A percentile compares a stretch with the other conserved stretches of the same genome.
Evolutionary conservation across 2,888 invertebrate genomes (phyloP).

Genomic region (Lysandra coridon): DNA sequence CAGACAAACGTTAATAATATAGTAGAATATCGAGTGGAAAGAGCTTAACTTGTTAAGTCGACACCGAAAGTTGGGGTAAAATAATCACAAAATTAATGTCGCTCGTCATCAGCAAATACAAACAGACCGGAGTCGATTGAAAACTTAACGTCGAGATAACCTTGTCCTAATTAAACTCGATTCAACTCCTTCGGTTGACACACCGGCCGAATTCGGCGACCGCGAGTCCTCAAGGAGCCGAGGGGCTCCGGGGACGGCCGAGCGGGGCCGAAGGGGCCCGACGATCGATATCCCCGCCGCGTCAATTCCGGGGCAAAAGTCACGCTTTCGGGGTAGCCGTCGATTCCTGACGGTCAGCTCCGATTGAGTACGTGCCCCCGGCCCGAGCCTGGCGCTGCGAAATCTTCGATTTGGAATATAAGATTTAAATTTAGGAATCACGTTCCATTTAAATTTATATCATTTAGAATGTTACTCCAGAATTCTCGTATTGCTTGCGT

Average conservation of each 20-base stretch:
- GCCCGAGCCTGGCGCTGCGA: conserved; percentile 34
- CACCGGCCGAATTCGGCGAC: conserved; percentile 66
- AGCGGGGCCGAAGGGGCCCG: conserved; percentile 65
- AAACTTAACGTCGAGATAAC: conserved; percentile 60
- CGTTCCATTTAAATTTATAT: conserved; percentile 30
- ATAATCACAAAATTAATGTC: conserved; percentile 21
- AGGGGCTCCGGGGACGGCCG: conserved; percentile 66
- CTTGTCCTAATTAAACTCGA: conserved; percentile 77
- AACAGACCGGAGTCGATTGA: conserved; percentile 30
- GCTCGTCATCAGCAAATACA: conserved; percentile 15
- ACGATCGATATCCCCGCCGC: conserved; percentile 75
- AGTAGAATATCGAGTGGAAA: neutral
- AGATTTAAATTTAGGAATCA: conserved; percentile 31
- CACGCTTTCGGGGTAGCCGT: conserved; percentile 70
- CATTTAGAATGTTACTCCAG: conserved; percentile 18
- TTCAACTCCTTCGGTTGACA: conserved; percentile 70
- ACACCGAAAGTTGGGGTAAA: conserved; percentile 1
- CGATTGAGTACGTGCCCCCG: conserved; percentile 38
- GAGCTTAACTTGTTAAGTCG: neutral
- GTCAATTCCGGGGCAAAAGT: conserved; percentile 77
- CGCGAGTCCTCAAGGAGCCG: conserved; percentile 65
- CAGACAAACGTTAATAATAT: too few species aligned
- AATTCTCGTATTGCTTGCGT: neutral
- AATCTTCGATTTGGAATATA: conserved; percentile 32
- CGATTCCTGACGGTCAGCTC: conserved; percentile 68